Percentiles rank a stretch among this genome's conserved stretches.
Evolutionary conservation across 1,140 invertebrate species (phyloP).

Genomic region (Drosophila burlai): DNA sequence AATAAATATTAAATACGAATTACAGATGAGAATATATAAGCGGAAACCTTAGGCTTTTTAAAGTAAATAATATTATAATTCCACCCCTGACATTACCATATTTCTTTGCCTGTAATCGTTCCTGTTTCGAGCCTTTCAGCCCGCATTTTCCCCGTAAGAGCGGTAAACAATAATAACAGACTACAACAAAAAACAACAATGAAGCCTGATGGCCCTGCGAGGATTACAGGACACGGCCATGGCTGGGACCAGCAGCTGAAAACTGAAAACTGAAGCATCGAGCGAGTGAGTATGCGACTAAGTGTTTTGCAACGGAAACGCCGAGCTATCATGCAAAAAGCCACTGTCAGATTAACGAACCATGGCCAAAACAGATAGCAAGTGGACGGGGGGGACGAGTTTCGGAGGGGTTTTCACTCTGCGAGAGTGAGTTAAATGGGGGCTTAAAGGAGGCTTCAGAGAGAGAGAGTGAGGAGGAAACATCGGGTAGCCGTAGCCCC

Average conservation of each 20-base stretch:
- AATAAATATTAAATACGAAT: neutral
- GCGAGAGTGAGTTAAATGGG: neutral
- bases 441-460: slow-evolving; percentile 1
- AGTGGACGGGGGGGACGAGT: slow-evolving; percentile 8
- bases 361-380: slow-evolving; percentile 76
- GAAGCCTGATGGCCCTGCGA: slow-evolving; percentile 62
- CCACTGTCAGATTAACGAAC: slow-evolving; percentile 82
- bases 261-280: slow-evolving; percentile 26
- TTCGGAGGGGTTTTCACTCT: neutral
- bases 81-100: neutral
- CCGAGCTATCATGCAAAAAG: slow-evolving; percentile 82
- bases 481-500: slow-evolving; percentile 40
- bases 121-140: slow-evolving; percentile 28
- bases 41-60: neutral
- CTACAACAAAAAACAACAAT: slow-evolving; percentile 65
- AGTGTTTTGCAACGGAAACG: slow-evolving; percentile 83
- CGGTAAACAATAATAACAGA: slow-evolving; percentile 77
- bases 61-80: neutral
- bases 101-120: slow-evolving; percentile 37
- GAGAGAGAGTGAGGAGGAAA: neutral
- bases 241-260: slow-evolving; percentile 8
- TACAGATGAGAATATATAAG: neutral
- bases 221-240: slow-evolving; percentile 70
- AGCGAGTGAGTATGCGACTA: slow-evolving; percentile 63
- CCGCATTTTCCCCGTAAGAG: slow-evolving; percentile 53